phyloP scores from a whole-genome alignment of 1,140 invertebrate genomes.

The Lineus longissimus region DNA sequence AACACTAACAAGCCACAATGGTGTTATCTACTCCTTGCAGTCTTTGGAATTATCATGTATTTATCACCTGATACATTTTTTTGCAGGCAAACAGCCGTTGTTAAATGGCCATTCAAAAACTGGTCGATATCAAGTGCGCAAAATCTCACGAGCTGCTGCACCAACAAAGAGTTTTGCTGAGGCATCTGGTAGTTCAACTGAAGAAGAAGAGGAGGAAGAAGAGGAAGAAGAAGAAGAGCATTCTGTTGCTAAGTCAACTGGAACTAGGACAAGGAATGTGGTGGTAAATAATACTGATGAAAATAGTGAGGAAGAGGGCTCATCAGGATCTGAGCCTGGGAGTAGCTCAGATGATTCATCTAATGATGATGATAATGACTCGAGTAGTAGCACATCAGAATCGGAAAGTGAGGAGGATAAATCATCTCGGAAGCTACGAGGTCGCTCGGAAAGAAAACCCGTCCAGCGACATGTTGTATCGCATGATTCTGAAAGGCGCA shows the following conservation, averaged over 20 bases:
- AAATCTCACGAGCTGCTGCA: conserved; percentile 29
- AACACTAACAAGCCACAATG: no score
- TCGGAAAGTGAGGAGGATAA: background rate
- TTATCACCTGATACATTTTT: no score
- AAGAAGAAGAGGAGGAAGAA: conserved; percentile 14
- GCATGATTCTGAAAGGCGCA: background rate
- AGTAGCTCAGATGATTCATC: background rate
- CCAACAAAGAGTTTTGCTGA: conserved; percentile 9
- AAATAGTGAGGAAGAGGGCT: no score
- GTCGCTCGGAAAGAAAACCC: background rate
- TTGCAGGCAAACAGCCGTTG: conserved; percentile 20
- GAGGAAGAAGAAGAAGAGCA: conserved; percentile 1
- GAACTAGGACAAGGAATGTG: background rate
- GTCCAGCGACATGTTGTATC: background rate
- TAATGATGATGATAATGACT: conserved; percentile 7
- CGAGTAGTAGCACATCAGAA: background rate
- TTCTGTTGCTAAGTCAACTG: no score
- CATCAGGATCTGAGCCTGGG: no score
- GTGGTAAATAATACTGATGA: background rate
- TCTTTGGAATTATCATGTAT: no score
- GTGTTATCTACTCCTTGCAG: no score
- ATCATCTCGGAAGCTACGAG: background rate
- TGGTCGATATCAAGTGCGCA: conserved; percentile 24
- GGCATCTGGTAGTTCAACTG: background rate
- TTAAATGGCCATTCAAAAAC: conserved; percentile 23